Evolutionary conservation across 2,797 vertebrate genomes (phyloP), one percentile per base, ranked within the genome.

Genomic region (Buceros bicornis): DNA sequence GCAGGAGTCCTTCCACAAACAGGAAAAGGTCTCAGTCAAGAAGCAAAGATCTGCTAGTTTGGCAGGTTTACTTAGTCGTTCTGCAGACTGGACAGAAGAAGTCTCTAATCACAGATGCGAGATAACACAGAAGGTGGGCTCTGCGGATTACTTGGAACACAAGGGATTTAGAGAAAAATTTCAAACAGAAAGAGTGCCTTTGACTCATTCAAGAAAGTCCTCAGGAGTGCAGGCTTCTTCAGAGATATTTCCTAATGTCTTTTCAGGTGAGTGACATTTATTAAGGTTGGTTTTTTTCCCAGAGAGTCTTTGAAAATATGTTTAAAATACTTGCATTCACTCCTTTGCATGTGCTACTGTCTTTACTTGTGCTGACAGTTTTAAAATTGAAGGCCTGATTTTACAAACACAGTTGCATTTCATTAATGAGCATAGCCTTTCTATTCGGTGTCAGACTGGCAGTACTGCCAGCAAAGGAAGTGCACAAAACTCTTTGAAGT

Each of bases 71-170:
- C 98, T 99, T n/a, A 99, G 99, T 95, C 99, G 98, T 69, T 99
- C 99, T 0, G 99, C 99, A 0, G 99, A 99, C 98, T 99, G 99
- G 99, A 99, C 99, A 0, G 99, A 99, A 43, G 98, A 98, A 15
- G 50, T 98, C 18, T 98, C 97, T 54, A 95, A 94, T 45, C 87
- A 98, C 53, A 97, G 97, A 92, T 72, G 54, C 0, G 70, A 97
- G 78, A 48, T 87, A 93, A 57, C 89, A 1, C 16, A 93, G 54
- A 96, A 97, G 50, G 97, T 98, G 67, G 98, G 97, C 17, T 98
- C 98, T 1, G 97, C 97, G 5, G 99, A 98, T 82, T 98, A 96
- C 91, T 96, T 99, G 95, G 97, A 98, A 48, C 98, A 97, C 82
- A 97, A 96, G 37, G 98, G 94, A 8, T 84, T 94, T 45, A 97